Base-by-base conservation (phyloP, 2,888 invertebrate genomes). In the Calameuta pallipes region DNA sequence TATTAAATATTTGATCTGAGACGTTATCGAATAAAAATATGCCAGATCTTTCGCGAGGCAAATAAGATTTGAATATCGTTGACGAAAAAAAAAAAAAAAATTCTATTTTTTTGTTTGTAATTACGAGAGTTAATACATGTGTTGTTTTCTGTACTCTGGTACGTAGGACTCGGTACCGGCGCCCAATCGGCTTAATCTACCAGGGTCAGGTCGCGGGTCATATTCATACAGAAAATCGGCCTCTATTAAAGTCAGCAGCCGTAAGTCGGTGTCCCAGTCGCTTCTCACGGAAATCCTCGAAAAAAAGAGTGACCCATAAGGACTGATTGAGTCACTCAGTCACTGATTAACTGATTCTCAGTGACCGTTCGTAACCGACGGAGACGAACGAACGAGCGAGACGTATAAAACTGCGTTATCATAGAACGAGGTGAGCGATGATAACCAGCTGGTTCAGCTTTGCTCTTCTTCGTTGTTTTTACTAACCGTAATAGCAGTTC, bases 101-200 rank as follows among this genome's bases (percentile, higher is more conserved):
- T n/a, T n/a, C n/a, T n/a, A n/a, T n/a, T n/a, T 41, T 1, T 9
- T 23, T 23, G 1, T 1, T 13, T 6, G 9, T 0, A 56, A 56
- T 56, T 56, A 56, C 15, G 6, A 56, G 41, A 56, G 9, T 83
- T 76, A 79, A 82, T 82, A 76, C 79, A 76, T 41, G 68, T 34
- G 74, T 75, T 74, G 77, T 78, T 77, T 75, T 56, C 41, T 56
- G 41, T 56, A 30, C 70, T 70, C 70, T 76, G 74, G 37, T 69
- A 34, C 74, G 73, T 73, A 11, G 33, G 73, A 71, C 71, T 69
- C 73, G 71, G 41, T 82, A 79, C 69, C 33, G 76, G 76, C 79
- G 79, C 77, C 79, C 83, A 84, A 86, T 86, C 82, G 81, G 76
- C 83, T 83, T 82, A 83, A 86, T 86, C 81, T 84, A 82, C 75